Evolutionary conservation across 2,113 vertebrate species (phyloP), one percentile per base, ranked within the genome.

Genomic region (Orcinus orca): DNA sequence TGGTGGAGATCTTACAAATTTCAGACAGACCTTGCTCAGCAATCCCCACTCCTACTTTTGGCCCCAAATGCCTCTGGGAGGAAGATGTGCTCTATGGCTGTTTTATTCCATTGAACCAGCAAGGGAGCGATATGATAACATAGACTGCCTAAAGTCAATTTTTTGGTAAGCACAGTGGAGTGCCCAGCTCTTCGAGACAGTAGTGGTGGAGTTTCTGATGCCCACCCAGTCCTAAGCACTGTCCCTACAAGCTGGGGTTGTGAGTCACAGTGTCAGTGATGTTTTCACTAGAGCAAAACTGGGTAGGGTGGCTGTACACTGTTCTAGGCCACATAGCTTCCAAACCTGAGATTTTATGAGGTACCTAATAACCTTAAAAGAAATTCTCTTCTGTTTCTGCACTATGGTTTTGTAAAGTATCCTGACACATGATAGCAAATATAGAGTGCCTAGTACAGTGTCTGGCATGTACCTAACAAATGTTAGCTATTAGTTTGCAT

Each of bases 361-460:
- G 21, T 93, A 67, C 60, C 62, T n/a, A 90, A 83, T 70, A 90
- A 60, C 33, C 62, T 95, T 38, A 67, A 91, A 62, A 84, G 62
- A 82, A 33, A 18, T 67, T 85, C 12, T 83, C 44, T 65, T 58
- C 44, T 77, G 33, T 79, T 89, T 94, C 58, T 82, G 5, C 74
- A 65, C 17, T 82, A 74, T 74, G n/a, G 44, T 55, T 88, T 76
- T 82, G 50, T 79, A 91, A 91, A 91, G 82, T 86, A 86, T 71
- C 71, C 38, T 50, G 33, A 62, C 33, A 90, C 7, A 65, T 90
- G 31, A 68, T 47, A 84, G 38, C 47, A 58, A 68, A 87, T 79
- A 95, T 2, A 90, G 50, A 84, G 50, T 73, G 23, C 44, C 60
- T 47, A 95, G 47, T 68, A 53, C 12, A 94, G 55, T 63, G 26